Conservation (phyloP, 2,888 invertebrate genomes). For the Lutraria lutraria region DNA sequence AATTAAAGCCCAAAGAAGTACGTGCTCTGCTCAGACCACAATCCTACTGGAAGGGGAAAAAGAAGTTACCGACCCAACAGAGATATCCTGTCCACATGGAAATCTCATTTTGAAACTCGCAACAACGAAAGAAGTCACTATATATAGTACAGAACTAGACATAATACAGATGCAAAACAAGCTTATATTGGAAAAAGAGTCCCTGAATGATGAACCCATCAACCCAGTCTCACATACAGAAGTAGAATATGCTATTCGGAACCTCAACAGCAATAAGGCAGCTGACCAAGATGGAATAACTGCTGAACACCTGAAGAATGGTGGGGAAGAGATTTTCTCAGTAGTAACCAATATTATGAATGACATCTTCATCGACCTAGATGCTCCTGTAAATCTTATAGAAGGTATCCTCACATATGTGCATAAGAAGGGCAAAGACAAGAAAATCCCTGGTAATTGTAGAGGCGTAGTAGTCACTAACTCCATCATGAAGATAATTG, state of each 20-base stretch:
- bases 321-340: too few relatives aligned
- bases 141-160: background rate
- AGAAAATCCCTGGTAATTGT: conserved; percentile 10
- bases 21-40: background rate
- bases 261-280: conserved; percentile 22
- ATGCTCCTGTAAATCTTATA: background rate
- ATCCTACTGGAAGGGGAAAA: background rate
- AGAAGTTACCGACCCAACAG: background rate
- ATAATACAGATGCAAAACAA: background rate
- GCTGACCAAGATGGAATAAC: background rate
- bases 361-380: conserved; percentile 20
- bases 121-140: background rate
- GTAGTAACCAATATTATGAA: conserved; percentile 28
- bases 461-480: conserved; percentile 3
- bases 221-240: background rate
- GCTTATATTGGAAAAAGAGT: background rate
- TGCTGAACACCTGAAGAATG: background rate
- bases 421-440: conserved; percentile 38
- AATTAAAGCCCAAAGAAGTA: background rate
- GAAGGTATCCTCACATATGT: conserved; percentile 25
- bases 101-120: conserved; percentile 13
- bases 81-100: background rate
- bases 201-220: background rate
- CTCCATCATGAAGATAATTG: conserved; percentile 10
- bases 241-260: conserved; percentile 5